Evolutionary conservation across 2,888 invertebrate genomes (phyloP).

Genomic region (Lochmaea capreae): DNA sequence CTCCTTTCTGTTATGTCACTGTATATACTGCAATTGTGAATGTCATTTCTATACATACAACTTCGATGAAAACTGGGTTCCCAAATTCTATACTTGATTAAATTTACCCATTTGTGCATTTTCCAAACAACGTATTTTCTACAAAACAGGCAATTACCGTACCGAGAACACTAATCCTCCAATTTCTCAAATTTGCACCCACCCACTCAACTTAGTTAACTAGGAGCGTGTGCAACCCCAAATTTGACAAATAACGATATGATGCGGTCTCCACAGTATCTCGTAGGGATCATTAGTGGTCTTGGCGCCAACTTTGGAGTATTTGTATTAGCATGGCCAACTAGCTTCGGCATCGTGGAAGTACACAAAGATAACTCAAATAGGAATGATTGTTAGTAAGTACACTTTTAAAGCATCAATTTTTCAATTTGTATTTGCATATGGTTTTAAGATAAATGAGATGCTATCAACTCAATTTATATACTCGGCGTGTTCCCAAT

Average conservation of each 20-base stretch:
- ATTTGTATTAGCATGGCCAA: slow-evolving; percentile 54
- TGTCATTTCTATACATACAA: too few species aligned
- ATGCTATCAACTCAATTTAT: too few species aligned
- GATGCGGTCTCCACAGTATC: slow-evolving; percentile 40
- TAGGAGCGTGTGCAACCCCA: slow-evolving; percentile 35
- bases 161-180: slow-evolving; percentile 20
- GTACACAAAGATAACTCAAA: slow-evolving; percentile 15
- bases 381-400: not conserved
- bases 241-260: slow-evolving; percentile 45
- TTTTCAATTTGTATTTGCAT: too few species aligned
- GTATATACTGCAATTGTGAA: too few species aligned
- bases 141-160: not conserved
- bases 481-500: too few species aligned
- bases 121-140: not conserved
- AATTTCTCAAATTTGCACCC: slow-evolving; percentile 22
- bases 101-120: not conserved
- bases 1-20: too few species aligned
- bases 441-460: too few species aligned
- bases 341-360: slow-evolving; percentile 28
- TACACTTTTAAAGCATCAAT: not conserved
- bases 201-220: slow-evolving; percentile 3
- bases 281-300: slow-evolving; percentile 55
- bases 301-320: slow-evolving; percentile 52
- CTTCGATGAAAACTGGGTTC: too few species aligned
- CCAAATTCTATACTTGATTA: not conserved